Conservation (phyloP, 2,113 vertebrate species). For the Dissostichus mawsoni region DNA sequence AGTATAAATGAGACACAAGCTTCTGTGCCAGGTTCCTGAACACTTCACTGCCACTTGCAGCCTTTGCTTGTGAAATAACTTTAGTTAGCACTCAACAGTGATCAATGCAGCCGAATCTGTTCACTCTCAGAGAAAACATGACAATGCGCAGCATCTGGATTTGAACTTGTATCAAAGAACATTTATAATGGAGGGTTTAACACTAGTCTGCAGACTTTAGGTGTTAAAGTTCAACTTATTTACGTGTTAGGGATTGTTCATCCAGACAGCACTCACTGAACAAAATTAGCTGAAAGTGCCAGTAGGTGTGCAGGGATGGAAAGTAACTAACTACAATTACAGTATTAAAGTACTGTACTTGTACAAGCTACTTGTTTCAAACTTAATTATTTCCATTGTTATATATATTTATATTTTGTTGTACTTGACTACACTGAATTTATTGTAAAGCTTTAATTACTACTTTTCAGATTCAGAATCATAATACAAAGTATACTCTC, state of each 20-base stretch:
- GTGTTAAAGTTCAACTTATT: not conserved
- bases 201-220: not conserved
- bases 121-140: not conserved
- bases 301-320: too few relatives aligned
- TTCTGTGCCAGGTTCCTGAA: slow-evolving; percentile 18
- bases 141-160: slow-evolving; percentile 5
- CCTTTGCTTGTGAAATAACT: slow-evolving; percentile 5
- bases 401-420: too few relatives aligned
- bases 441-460: too few relatives aligned
- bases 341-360: too few relatives aligned
- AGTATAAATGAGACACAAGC: slow-evolving; percentile 30
- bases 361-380: too few relatives aligned
- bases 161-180: slow-evolving; percentile 6
- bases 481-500: too few relatives aligned
- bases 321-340: too few relatives aligned
- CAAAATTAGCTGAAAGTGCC: not conserved
- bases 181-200: not conserved
- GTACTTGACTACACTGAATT: too few relatives aligned
- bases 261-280: not conserved
- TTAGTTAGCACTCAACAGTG: slow-evolving; percentile 8
- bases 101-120: slow-evolving; percentile 30
- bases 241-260: not conserved
- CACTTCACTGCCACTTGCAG: slow-evolving; percentile 23
- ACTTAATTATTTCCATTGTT: too few relatives aligned
- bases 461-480: too few relatives aligned